Evolutionary conservation across 1,140 invertebrate species (phyloP).

Genomic region (Gryllus bimaculatus): DNA sequence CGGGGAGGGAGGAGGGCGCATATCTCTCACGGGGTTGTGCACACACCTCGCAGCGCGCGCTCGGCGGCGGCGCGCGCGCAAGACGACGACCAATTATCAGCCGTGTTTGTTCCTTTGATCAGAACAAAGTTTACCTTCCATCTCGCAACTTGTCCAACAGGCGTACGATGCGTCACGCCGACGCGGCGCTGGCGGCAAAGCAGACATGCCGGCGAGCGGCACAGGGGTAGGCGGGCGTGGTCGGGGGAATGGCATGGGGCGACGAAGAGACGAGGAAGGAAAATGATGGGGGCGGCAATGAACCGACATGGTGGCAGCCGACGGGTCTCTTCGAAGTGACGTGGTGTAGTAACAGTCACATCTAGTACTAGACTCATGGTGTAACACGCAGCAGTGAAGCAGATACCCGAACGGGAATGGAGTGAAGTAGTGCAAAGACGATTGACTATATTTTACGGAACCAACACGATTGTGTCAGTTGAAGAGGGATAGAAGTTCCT

Average conservation of each 20-base stretch:
- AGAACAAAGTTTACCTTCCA: constrained; percentile 19
- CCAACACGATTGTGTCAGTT: no score
- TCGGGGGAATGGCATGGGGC: background rate
- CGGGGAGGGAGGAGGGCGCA: background rate
- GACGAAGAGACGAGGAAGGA: background rate
- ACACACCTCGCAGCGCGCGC: constrained; percentile 2
- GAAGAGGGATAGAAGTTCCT: no score
- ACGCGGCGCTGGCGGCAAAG: background rate
- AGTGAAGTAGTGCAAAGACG: no score
- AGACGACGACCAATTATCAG: constrained; percentile 13
- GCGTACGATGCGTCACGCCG: background rate
- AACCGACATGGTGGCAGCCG: no score
- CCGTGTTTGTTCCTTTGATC: constrained; percentile 19
- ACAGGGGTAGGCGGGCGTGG: background rate
- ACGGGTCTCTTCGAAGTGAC: no score
- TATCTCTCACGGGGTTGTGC: constrained; percentile 14
- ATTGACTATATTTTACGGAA: no score
- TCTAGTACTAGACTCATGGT: no score
- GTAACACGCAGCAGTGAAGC: no score
- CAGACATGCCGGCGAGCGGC: background rate
- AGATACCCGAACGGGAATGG: no score
- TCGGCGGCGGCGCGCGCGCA: background rate
- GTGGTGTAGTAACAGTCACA: no score
- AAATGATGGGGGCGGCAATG: background rate
- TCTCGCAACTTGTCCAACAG: constrained; percentile 10